These are phyloP conservation scores for Poecile atricapillus DNA, from an alignment of 2,113 vertebrate genomes.

Conservation along the genomic window DNA sequence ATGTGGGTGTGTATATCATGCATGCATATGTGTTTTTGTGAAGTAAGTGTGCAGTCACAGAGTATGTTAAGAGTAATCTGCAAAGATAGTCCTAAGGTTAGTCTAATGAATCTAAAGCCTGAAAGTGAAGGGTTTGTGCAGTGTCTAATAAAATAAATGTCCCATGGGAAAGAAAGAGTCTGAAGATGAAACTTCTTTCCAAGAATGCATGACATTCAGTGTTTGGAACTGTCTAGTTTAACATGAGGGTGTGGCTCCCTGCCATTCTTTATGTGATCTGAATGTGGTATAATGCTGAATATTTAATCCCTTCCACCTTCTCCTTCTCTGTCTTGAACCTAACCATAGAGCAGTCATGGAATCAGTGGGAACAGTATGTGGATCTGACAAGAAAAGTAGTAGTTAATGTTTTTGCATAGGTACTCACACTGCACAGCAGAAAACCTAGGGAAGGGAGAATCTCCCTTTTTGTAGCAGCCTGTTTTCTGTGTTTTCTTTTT, in stretches of 20 bases:
- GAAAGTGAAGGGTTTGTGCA: neutral
- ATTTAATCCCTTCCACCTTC: neutral
- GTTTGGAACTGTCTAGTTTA: neutral
- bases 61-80: neutral
- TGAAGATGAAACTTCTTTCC: neutral
- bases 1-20: neutral
- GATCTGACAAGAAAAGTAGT: neutral
- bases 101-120: neutral
- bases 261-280: neutral
- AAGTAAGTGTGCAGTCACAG: neutral
- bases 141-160: neutral
- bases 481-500: neutral
- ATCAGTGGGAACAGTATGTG: neutral
- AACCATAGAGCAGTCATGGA: too few species aligned
- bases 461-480: neutral
- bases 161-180: neutral
- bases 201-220: neutral
- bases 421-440: neutral
- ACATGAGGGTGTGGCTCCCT: neutral
- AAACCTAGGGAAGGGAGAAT: neutral
- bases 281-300: neutral
- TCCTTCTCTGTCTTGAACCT: neutral
- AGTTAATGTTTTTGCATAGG: neutral
- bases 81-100: neutral
- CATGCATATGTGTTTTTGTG: neutral